Percentiles rank a stretch among this genome's conserved stretches.
Conservation (phyloP, 2,888 invertebrate genomes). For the Lycaena phlaeas region DNA sequence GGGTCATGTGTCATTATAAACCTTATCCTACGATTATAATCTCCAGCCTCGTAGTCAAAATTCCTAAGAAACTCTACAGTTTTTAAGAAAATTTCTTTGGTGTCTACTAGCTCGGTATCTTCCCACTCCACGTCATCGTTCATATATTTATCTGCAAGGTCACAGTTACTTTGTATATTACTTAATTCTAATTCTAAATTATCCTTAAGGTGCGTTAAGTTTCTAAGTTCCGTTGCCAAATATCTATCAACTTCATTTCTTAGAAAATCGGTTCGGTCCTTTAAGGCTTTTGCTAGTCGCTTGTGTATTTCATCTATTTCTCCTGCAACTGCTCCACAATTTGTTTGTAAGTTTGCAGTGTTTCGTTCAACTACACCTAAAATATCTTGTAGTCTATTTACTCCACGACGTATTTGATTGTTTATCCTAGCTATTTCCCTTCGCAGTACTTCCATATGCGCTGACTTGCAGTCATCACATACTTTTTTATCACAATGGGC, state of each 20-base stretch:
- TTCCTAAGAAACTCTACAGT: conserved; percentile 96
- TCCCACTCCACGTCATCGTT: conserved; percentile 93
- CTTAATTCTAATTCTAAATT: conserved; percentile 95
- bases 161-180: conserved; percentile 97
- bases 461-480: conserved; percentile 96
- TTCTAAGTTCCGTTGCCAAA: conserved; percentile 88
- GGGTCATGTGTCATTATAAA: conserved; percentile 94
- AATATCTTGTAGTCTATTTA: conserved; percentile 91
- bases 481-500: conserved; percentile 98
- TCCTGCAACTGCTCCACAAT: conserved; percentile 90
- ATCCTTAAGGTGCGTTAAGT: conserved; percentile 89
- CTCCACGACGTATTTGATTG: conserved; percentile 89
- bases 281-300: conserved; percentile 88
- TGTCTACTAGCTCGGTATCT: conserved; percentile 92
- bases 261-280: conserved; percentile 90
- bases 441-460: conserved; percentile 95
- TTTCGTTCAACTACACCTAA: conserved; percentile 90
- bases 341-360: conserved; percentile 88
- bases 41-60: conserved; percentile 94
- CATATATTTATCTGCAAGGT: conserved; percentile 95
- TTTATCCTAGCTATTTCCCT: conserved; percentile 92
- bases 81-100: conserved; percentile 96
- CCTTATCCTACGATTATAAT: conserved; percentile 88
- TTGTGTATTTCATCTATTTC: conserved; percentile 95
- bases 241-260: conserved; percentile 94